A percentile compares a stretch with the other conserved stretches of the same genome.
Evolutionary conservation across 2,888 invertebrate genomes (phyloP).

Genomic region (Drosophila cracens): DNA sequence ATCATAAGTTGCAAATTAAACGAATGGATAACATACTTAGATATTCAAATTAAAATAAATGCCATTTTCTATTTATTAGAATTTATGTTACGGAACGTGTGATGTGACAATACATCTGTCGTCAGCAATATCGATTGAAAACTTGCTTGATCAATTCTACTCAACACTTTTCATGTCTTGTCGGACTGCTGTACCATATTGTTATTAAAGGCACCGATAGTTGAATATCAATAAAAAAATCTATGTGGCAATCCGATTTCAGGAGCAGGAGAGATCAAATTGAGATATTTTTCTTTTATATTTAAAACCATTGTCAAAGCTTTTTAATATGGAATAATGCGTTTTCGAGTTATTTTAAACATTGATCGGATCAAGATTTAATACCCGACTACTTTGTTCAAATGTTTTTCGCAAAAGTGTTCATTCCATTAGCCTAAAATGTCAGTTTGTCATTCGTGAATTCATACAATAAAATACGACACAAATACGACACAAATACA

Average conservation of each 20-base stretch:
- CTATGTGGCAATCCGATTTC: background rate
- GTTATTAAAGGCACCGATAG: background rate
- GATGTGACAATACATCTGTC: background rate
- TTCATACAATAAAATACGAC: background rate
- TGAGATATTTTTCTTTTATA: background rate
- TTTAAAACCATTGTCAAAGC: background rate
- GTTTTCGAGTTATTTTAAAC: background rate
- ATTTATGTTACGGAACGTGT: background rate
- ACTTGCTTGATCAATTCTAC: background rate
- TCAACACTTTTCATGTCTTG: background rate
- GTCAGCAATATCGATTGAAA: background rate
- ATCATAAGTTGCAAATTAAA: constrained; percentile 5
- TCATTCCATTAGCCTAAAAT: background rate
- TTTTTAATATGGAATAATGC: background rate
- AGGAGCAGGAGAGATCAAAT: background rate
- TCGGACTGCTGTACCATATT: background rate
- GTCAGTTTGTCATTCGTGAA: background rate
- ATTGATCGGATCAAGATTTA: background rate
- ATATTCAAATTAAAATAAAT: background rate
- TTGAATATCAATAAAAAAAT: background rate
- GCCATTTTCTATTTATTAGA: background rate
- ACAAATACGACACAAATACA: background rate
- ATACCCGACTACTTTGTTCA: background rate
- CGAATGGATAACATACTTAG: background rate
- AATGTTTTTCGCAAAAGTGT: background rate